Evolutionary conservation across 2,888 invertebrate species (phyloP), one percentile per base, ranked within the genome.

Genomic region (Homarus gammarus): DNA sequence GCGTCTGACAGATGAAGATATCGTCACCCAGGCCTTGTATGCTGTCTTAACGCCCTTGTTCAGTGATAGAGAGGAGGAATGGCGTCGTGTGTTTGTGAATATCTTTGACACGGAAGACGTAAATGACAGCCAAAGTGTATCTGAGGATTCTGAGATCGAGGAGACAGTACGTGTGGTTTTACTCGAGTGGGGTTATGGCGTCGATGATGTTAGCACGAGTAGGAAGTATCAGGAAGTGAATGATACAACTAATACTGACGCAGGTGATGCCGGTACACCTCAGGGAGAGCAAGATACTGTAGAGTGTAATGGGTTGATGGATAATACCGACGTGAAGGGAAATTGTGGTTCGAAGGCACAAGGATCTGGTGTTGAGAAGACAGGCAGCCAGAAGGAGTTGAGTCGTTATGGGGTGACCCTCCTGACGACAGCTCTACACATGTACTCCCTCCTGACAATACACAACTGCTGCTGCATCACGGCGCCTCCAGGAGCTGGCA

Each of bases 401-500:
- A 88, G 78, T 49, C 3, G 5, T 15, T 61, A 84, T 49, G 89
- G 89, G 6, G 33, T 8, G 31, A 27, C 61, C 27, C 78, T 89
- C 18, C 70, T 89, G 79, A 78, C 38, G 40, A 73, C 84, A 3
- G 72, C 84, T 5, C 81, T 89, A 5, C 78, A 75, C 31, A 68
- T 89, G 40, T 68, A 84, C 78, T 73, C 84, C 33, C 79, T 89
- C 36, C 79, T 89, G 22, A 0, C 33, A 12, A 68, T 84, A 38
- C 79, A 89, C 18, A 72, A 81, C 64, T 89, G 84, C 36, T 84
- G 89, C 49, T 89, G 89, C 44, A 72, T 89, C 79, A 84, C 33
- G 78, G 84, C 56, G 18, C 81, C 84, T 49, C 73, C 89, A 1
- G 89, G 84, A 33, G 51, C 79, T 33, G 89, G 89, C 18, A 89